These are phyloP conservation scores for Spinus pinus DNA, from an alignment of 2,797 vertebrate species.

Conservation along the genomic window DNA sequence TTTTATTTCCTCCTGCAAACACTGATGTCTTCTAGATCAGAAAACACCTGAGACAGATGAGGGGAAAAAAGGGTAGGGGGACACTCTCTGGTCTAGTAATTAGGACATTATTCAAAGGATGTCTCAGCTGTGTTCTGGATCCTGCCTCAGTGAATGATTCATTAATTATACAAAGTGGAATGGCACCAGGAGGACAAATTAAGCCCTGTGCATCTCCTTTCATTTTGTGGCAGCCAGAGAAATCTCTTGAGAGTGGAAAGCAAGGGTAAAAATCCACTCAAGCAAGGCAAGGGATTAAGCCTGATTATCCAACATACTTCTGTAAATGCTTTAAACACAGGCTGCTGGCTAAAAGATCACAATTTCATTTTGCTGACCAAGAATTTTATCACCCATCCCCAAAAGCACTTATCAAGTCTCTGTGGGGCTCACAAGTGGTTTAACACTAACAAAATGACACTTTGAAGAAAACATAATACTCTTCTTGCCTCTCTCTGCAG, in stretches of 20 bases:
- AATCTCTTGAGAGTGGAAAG: constrained; percentile 11
- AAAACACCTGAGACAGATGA: not conserved
- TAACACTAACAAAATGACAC: not conserved
- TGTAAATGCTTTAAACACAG: not conserved
- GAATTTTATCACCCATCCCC: not conserved
- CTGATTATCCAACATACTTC: not conserved
- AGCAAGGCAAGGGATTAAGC: constrained; percentile 20
- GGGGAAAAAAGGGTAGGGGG: rapidly evolving
- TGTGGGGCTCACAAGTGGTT: not conserved
- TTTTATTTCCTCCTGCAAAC: not conserved
- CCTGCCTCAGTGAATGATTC: not conserved
- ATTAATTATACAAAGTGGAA: constrained; percentile 22
- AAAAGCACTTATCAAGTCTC: not conserved
- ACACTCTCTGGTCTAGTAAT: not conserved
- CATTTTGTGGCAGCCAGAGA: not conserved
- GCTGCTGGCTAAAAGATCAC: not conserved
- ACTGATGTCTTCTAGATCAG: not conserved
- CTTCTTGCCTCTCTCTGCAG: not conserved
- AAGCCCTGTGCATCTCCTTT: not conserved
- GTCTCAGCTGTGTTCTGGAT: not conserved
- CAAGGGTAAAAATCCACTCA: not conserved
- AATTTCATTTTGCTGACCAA: not conserved
- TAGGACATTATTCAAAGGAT: not conserved
- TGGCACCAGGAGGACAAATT: not conserved
- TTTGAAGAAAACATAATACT: not conserved